phyloP scores from a whole-genome alignment of 2,113 vertebrate genomes.

The Pygathrix nemaeus region DNA sequence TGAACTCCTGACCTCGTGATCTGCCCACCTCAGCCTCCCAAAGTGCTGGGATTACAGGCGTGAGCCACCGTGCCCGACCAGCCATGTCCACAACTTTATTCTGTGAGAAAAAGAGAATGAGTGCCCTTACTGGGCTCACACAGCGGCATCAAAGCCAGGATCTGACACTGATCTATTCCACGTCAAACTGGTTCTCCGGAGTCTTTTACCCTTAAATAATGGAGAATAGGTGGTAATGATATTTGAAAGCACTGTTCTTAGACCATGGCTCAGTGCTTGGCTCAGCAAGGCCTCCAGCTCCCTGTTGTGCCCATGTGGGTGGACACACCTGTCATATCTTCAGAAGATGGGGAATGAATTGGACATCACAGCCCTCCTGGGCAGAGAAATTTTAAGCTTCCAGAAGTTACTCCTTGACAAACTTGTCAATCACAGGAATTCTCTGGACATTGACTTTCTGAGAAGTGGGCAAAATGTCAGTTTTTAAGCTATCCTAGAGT shows the following conservation, averaged over 20 bases:
- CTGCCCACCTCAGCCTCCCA: no score
- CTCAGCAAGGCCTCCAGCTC: neutral
- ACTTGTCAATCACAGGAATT: neutral
- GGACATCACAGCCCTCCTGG: no score
- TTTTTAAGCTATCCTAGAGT: neutral
- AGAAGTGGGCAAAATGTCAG: neutral
- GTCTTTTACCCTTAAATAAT: neutral
- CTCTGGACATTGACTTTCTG: neutral
- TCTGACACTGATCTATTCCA: neutral
- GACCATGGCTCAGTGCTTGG: neutral
- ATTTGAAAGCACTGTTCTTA: neutral
- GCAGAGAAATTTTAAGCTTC: neutral
- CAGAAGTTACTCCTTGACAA: neutral
- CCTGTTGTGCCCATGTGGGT: rapidly evolving
- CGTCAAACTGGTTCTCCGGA: neutral
- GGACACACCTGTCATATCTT: neutral
- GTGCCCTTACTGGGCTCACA: neutral
- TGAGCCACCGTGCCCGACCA: no score
- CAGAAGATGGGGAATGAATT: neutral
- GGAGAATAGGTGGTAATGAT: neutral
- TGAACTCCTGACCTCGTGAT: no score
- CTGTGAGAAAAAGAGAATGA: neutral
- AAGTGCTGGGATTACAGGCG: no score
- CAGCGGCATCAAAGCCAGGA: neutral
- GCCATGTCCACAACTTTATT: neutral